Base-by-base conservation (phyloP, 2,113 vertebrate genomes). In the Panurus biarmicus region DNA sequence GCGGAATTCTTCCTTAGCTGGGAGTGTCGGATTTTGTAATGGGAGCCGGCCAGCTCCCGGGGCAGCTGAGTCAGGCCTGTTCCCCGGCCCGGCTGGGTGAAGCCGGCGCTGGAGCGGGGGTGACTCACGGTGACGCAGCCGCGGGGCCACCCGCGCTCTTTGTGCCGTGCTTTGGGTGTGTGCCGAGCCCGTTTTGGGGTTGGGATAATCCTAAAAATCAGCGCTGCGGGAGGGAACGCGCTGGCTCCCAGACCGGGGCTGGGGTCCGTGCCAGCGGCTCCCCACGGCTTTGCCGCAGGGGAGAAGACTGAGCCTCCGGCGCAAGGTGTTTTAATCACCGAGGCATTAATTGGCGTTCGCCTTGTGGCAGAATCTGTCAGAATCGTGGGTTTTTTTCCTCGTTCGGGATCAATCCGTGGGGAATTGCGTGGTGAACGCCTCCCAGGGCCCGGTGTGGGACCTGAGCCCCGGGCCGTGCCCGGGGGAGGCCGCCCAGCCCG, bases 111-210 rank as follows among this genome's bases (percentile, higher is more conserved):
- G 45, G 14, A 26, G 54, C 54, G 17, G 33, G 18, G n/a, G 14
- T 23, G 74, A 35, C 77, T 71, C 81, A 20, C 0, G 5, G 79
- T 6, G 72, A 20, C 25, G 47, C 69, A 60, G 85, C 81, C 29
- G 17, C 10, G 9, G 66, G 35, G 61, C 85, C 57, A 0, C 5
- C 15, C 2, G 0, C 0, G 1, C 64, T 71, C 10, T 44, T n/a
- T 2, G 14, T 33, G 50, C 36, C 3, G 5, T 20, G 66, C 33
- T 58, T 38, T 10, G 51, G 50, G 47, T 8, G 6, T 31, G 61
- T 33, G 13, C 70, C 4, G 2, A 40, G 53, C 22, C 24, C 14
- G 1, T 5, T 48, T 2, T 2, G 57, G 66, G 12, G 11, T 58
- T 11, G 7, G 70, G 57, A 12, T 35, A 5, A 85, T 21, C 33